Base-by-base conservation (phyloP, 1,140 invertebrate species). In the Zaprionus tsacasi region DNA sequence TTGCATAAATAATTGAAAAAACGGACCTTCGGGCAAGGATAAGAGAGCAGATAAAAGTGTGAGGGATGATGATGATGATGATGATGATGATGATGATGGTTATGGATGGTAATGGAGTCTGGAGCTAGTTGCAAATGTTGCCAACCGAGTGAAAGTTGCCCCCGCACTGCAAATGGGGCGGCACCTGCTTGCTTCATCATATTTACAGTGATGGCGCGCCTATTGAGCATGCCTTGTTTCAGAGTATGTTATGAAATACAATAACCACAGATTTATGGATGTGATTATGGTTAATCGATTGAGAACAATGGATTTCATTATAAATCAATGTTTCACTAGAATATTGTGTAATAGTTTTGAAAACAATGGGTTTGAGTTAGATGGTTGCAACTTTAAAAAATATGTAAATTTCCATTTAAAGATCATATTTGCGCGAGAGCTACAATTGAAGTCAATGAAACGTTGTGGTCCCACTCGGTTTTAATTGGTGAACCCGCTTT, bases 401-500 rank as follows among this genome's bases (percentile, higher is more conserved):
- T n/a, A 1, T 40, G n/a, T 21, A 15, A 45, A 45, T 45, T 15
- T n/a, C 6, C 7, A 43, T 8, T 15, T 2, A 15, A 45, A 15
- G 6, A 8, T 17, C 7, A 45, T 45, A 45, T 15, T 40, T 50
- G 59, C 65, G 33, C 33, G 33, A 35, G 7, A 35, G 33, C 33
- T 10, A 35, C 10, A 88, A 87, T 89, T 87, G 73, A 80, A 76
- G 60, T 79, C 70, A 88, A 88, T 83, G 63, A 64, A 79, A 72
- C 54, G 11, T 25, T 54, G 21, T n/a, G 50, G 11, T 11, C 25
- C 3, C 50, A 30, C 52, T 55, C 30, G 52, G 27, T 27, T 55
- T 55, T 33, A 65, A 65, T 65, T 65, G 63, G 56, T 30, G 35
- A 25, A 43, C 21, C 43, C 27, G 50, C 21, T 55, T 30, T 30